A percentile compares a stretch with the other conserved stretches of the same genome.
Conservation (phyloP, 2,888 invertebrate genomes). For the Gari tellinella region DNA sequence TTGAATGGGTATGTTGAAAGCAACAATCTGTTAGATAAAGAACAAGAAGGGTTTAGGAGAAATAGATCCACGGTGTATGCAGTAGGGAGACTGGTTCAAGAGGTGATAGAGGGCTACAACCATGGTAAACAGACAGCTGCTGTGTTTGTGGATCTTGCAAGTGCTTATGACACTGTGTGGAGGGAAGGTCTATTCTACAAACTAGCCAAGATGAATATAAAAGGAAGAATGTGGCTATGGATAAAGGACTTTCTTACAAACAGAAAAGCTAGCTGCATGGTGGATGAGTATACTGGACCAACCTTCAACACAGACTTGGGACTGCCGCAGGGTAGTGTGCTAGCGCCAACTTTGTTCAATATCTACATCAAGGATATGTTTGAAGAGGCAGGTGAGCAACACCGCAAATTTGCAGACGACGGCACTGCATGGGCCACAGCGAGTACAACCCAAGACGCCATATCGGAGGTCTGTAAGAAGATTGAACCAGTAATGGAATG, state of each 20-base stretch:
- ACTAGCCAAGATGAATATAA: background rate
- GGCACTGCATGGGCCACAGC: constrained; percentile 13
- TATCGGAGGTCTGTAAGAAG: background rate
- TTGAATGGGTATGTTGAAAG: no score
- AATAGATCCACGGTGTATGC: no score
- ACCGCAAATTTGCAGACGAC: constrained; percentile 19
- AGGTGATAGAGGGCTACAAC: no score
- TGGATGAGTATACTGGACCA: constrained; percentile 6
- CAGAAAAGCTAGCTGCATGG: constrained; percentile 1
- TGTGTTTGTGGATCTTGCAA: no score
- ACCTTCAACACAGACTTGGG: background rate
- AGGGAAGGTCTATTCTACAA: no score
- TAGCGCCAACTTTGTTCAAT: constrained; percentile 4
- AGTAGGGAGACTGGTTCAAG: no score
- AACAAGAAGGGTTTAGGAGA: no score
- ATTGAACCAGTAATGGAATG: background rate
- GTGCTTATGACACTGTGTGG: no score
- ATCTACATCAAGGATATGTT: constrained; percentile 22
- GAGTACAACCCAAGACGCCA: background rate
- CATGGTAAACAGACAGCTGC: no score
- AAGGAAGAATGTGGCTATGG: no score
- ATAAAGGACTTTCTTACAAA: background rate
- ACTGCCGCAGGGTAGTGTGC: constrained; percentile 10
- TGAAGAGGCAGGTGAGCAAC: background rate
- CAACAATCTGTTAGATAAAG: no score